Percentiles rank a stretch among this genome's conserved stretches.
Evolutionary conservation across 2,888 invertebrate genomes (phyloP).

Genomic region (Erpobdella octoculata): DNA sequence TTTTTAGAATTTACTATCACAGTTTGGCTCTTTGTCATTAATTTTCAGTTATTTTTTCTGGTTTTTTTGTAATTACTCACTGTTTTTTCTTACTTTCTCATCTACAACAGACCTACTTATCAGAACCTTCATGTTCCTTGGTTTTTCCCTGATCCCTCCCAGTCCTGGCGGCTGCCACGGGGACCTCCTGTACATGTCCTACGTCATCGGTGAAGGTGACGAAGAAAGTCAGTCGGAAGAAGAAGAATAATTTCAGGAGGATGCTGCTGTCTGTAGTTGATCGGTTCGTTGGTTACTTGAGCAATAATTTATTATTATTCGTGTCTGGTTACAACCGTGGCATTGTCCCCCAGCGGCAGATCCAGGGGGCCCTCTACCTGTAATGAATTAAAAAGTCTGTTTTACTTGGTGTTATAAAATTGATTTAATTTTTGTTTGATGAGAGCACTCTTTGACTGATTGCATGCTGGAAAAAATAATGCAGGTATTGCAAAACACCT

Average conservation of each 20-base stretch:
- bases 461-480: too few species aligned
- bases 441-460: too few species aligned
- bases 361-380: background rate
- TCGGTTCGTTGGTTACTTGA: background rate
- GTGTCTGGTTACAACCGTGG: background rate
- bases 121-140: slow-evolving; percentile 92
- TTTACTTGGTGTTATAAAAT: too few species aligned
- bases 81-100: too few species aligned
- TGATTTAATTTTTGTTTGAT: too few species aligned
- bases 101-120: slow-evolving; percentile 73
- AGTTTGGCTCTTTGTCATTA: background rate
- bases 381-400: too few species aligned
- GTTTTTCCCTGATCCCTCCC: slow-evolving; percentile 78
- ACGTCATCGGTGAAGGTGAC: slow-evolving; percentile 44
- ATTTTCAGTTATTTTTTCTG: background rate
- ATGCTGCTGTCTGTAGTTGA: too few species aligned
- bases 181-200: slow-evolving; percentile 62
- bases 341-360: background rate
- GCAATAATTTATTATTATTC: background rate
- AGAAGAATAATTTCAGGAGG: too few species aligned
- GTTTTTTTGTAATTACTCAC: too few species aligned
- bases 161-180: slow-evolving; percentile 18
- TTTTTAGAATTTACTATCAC: background rate
- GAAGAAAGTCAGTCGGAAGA: slow-evolving; percentile 18
- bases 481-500: too few species aligned